Evolutionary conservation across 2,113 vertebrate species (phyloP).

Genomic region (Carollia perspicillata): DNA sequence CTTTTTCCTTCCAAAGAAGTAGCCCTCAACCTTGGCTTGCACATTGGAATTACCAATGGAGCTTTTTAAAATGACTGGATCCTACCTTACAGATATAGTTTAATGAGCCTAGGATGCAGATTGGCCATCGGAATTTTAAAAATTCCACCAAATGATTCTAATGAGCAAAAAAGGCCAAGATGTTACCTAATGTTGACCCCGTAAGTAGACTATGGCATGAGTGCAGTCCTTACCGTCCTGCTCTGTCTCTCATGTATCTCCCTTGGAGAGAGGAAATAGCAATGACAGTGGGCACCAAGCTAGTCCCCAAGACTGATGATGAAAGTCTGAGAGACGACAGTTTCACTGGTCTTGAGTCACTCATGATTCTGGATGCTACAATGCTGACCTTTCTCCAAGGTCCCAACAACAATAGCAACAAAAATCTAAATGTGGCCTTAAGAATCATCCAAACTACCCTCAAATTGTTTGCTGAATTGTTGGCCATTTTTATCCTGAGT

Average conservation of each 20-base stretch:
- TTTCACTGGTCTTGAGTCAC: background rate
- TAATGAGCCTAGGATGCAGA: background rate
- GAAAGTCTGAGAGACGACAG: background rate
- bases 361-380: background rate
- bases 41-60: background rate
- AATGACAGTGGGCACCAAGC: background rate
- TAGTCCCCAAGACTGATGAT: background rate
- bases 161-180: background rate
- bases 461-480: background rate
- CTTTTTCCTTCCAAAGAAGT: background rate
- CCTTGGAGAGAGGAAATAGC: background rate
- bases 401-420: background rate
- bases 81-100: background rate
- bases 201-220: background rate
- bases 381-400: background rate
- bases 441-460: background rate
- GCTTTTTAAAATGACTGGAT: background rate
- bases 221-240: background rate
- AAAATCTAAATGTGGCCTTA: background rate
- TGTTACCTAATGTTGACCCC: background rate
- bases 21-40: background rate
- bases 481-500: constrained; percentile 23
- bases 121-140: background rate
- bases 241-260: background rate
- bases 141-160: background rate